phyloP scores from a whole-genome alignment of 2,888 invertebrate genomes.

The Exephanes ischioxanthus region DNA sequence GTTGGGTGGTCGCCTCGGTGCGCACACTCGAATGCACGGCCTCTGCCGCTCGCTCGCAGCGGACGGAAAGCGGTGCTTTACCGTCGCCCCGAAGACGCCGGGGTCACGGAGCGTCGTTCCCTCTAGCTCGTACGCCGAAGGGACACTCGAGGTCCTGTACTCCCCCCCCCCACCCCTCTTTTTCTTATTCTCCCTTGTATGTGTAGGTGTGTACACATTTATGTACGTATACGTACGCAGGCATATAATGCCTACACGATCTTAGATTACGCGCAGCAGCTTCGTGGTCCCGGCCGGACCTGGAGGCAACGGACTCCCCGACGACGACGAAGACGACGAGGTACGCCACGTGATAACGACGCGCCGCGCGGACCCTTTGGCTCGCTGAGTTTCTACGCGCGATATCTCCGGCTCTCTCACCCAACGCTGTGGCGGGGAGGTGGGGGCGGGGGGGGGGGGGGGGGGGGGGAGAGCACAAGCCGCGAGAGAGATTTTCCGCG shows the following conservation, averaged over 20 bases:
- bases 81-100: constrained; percentile 61
- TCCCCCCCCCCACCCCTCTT: neutral
- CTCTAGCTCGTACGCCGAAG: constrained; percentile 56
- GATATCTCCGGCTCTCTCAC: constrained; percentile 45
- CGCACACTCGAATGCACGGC: constrained; percentile 29
- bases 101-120: constrained; percentile 63
- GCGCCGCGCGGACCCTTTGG: constrained; percentile 57
- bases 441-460: neutral
- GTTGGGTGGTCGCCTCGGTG: constrained; percentile 62
- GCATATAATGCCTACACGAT: constrained; percentile 62
- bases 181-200: constrained; percentile 1
- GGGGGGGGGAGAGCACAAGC: neutral
- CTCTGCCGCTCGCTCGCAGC: constrained; percentile 37
- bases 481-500: constrained; percentile 67
- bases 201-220: neutral
- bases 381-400: constrained; percentile 45
- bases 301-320: constrained; percentile 59
- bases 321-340: constrained; percentile 54
- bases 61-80: constrained; percentile 65
- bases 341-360: constrained; percentile 64
- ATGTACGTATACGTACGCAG: neutral
- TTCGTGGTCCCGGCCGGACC: constrained; percentile 57
- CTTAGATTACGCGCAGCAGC: constrained; percentile 67
- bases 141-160: constrained; percentile 69
- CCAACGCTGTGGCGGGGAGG: constrained; percentile 39